phyloP scores from a whole-genome alignment of 2,888 invertebrate species.

The Byasa hedistus region DNA sequence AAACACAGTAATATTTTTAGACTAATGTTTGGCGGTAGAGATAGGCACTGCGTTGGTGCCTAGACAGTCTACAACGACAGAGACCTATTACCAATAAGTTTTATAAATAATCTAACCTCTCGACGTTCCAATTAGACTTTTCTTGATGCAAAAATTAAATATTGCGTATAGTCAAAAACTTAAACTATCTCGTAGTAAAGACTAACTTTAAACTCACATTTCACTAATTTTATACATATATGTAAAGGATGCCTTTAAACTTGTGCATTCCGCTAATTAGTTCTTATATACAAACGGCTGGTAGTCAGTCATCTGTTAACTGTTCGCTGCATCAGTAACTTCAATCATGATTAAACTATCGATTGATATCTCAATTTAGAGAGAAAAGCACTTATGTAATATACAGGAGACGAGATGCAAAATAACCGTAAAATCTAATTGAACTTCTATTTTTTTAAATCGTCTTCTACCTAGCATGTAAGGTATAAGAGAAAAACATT shows the following conservation, averaged over 20 bases:
- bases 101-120: no score
- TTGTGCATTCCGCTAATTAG: slow-evolving; percentile 8
- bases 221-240: neutral
- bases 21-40: no score
- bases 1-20: no score
- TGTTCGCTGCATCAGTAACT: slow-evolving; percentile 16
- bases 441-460: no score
- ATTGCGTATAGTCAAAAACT: neutral
- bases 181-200: neutral
- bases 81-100: no score
- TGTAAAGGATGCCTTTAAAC: neutral
- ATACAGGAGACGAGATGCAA: neutral
- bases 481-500: no score
- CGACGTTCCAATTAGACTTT: no score
- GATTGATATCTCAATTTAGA: neutral
- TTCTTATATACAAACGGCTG: slow-evolving; percentile 8
- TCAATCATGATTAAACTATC: slow-evolving; percentile 11
- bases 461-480: no score
- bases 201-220: neutral
- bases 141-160: no score
- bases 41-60: no score
- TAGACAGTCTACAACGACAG: no score
- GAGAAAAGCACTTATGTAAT: neutral
- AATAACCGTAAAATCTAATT: neutral
- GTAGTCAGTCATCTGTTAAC: slow-evolving; percentile 7